A percentile compares a stretch with the other conserved stretches of the same genome.
Evolutionary conservation across 2,113 vertebrate genomes (phyloP).

Genomic region (Girardinichthys multiradiatus): DNA sequence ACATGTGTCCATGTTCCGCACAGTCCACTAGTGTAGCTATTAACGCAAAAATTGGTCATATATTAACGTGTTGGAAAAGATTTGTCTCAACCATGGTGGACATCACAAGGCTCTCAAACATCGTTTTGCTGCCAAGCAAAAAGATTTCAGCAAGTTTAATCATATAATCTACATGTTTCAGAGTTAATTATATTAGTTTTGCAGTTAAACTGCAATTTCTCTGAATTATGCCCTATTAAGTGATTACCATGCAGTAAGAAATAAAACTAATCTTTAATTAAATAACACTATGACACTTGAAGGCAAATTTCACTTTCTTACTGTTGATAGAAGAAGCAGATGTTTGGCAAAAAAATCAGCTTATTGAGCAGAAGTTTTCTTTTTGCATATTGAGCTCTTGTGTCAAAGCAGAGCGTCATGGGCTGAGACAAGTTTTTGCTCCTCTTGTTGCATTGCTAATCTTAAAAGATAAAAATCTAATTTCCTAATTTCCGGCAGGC

Average conservation of each 20-base stretch:
- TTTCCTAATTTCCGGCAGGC: not conserved
- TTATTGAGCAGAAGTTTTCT: too few species aligned
- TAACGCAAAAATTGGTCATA: slow-evolving; percentile 30
- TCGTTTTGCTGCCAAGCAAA: not conserved
- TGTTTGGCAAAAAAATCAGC: not conserved
- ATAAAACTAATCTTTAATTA: not conserved
- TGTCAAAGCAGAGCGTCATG: not conserved
- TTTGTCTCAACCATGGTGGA: slow-evolving; percentile 46
- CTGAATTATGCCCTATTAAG: not conserved
- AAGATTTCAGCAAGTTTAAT: not conserved
- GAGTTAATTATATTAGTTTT: not conserved
- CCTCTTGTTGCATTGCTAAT: not conserved
- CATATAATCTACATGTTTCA: not conserved
- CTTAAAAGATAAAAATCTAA: not conserved
- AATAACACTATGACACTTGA: not conserved
- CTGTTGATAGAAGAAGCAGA: slow-evolving; percentile 1
- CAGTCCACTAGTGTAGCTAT: slow-evolving; percentile 41
- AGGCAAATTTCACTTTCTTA: not conserved
- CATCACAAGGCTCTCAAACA: not conserved
- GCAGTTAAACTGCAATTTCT: not conserved
- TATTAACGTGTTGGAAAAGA: slow-evolving; percentile 26
- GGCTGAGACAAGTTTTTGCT: slow-evolving; percentile 58
- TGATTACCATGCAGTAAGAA: not conserved
- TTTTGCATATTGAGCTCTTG: not conserved
- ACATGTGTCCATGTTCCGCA: slow-evolving; percentile 25